These are phyloP conservation scores for Ooceraea biroi DNA, from an alignment of 1,140 invertebrate species.

Conservation along the genomic window DNA sequence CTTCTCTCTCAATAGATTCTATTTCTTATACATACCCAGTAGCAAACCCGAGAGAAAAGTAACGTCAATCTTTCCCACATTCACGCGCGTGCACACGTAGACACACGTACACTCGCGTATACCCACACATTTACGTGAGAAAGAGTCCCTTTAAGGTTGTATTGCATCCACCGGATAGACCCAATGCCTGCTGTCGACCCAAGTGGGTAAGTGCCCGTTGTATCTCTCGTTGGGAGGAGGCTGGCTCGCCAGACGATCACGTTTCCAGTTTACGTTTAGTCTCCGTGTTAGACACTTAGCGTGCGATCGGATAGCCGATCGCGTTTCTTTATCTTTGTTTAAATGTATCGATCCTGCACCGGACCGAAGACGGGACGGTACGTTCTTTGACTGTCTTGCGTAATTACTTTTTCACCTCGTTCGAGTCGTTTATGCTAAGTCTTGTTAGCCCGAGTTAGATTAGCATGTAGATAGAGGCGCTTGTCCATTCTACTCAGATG, in stretches of 20 bases:
- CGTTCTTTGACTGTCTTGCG: conserved; percentile 67
- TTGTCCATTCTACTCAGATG: conserved; percentile 52
- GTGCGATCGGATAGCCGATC: conserved; percentile 41
- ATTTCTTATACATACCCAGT: conserved; percentile 32
- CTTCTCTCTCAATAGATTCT: conserved; percentile 24
- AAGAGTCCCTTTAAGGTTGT: conserved; percentile 72
- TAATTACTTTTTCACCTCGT: conserved; percentile 47
- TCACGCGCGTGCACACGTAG: conserved; percentile 9
- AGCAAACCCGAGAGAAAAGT: conserved; percentile 46
- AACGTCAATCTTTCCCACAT: conserved; percentile 41
- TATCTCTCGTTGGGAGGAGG: conserved; percentile 69
- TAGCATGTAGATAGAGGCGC: conserved; percentile 60
- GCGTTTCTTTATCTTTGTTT: conserved; percentile 51
- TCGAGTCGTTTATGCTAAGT: conserved; percentile 32
- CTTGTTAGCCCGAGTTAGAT: conserved; percentile 50
- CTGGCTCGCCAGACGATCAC: conserved; percentile 65
- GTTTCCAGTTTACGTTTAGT: conserved; percentile 54
- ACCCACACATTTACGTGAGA: conserved; percentile 41
- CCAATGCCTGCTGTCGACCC: conserved; percentile 84
- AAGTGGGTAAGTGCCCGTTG: conserved; percentile 84
- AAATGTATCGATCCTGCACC: conserved; percentile 58
- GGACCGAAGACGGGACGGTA: conserved; percentile 46
- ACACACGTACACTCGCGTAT: conserved; percentile 33
- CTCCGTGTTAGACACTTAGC: conserved; percentile 64
- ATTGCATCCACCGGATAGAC: conserved; percentile 80